Evolutionary conservation across 2,797 vertebrate genomes (phyloP).

Genomic region (Orestias chungarensis): DNA sequence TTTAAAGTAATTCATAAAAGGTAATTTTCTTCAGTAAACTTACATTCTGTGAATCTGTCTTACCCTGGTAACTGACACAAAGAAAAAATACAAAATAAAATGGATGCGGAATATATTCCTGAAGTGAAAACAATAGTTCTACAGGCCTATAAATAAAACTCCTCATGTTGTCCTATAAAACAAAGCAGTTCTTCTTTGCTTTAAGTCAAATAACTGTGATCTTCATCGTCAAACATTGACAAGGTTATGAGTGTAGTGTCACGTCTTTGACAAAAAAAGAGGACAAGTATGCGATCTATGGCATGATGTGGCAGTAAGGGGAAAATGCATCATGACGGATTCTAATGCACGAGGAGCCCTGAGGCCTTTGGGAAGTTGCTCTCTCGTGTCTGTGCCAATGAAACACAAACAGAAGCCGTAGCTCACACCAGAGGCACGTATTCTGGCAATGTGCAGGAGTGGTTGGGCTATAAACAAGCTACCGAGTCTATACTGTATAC

Average conservation of each 20-base stretch:
- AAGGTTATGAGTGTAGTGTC: not conserved
- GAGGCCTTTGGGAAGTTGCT: not conserved
- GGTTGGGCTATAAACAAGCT: not conserved
- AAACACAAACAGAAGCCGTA: not conserved
- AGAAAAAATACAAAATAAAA: not conserved
- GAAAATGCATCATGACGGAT: not conserved
- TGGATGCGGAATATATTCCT: not conserved
- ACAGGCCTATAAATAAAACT: not conserved
- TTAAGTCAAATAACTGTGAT: not conserved
- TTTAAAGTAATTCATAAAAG: not conserved
- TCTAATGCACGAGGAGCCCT: not conserved
- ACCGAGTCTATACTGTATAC: not conserved
- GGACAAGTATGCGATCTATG: not conserved
- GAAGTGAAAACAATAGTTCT: not conserved
- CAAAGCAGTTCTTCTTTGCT: not conserved
- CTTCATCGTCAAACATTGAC: not conserved
- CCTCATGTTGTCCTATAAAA: too few species aligned
- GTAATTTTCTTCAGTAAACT: not conserved
- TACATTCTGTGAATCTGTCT: not conserved
- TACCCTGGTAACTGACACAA: not conserved
- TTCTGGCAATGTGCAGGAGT: conserved; percentile 1
- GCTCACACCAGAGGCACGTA: not conserved
- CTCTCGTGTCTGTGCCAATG: not conserved
- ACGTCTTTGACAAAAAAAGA: not conserved
- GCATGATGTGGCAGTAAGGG: too few species aligned